phyloP scores from a whole-genome alignment of 2,888 invertebrate genomes.

The Cerastis leucographa region DNA sequence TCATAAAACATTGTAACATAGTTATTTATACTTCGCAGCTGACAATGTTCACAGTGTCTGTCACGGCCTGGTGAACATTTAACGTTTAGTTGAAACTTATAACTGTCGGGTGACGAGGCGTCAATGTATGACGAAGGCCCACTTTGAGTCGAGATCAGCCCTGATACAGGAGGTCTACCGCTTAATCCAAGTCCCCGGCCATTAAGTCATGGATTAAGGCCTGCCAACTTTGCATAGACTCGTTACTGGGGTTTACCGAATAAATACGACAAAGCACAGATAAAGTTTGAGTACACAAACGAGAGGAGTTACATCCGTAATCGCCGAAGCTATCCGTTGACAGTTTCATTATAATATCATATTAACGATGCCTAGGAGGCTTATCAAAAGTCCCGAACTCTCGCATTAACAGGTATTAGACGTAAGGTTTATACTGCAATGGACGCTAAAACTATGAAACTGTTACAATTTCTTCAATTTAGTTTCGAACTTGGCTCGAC shows the following conservation, averaged over 20 bases:
- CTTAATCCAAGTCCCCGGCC: slow-evolving; percentile 68
- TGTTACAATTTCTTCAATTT: slow-evolving; percentile 63
- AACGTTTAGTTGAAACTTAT: slow-evolving; percentile 33
- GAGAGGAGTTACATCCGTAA: slow-evolving; percentile 52
- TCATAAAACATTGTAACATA: slow-evolving; percentile 7
- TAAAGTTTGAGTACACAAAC: slow-evolving; percentile 63
- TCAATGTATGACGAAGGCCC: slow-evolving; percentile 62
- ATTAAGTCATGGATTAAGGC: slow-evolving; percentile 71
- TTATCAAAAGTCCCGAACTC: slow-evolving; percentile 63
- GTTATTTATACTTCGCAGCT: background rate
- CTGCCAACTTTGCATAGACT: slow-evolving; percentile 75
- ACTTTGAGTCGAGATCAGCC: slow-evolving; percentile 71
- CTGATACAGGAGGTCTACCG: slow-evolving; percentile 64
- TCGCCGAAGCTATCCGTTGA: slow-evolving; percentile 50
- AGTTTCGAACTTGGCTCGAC: slow-evolving; percentile 56
- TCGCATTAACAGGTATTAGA: slow-evolving; percentile 50
- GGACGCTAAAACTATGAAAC: slow-evolving; percentile 59
- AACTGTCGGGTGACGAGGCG: slow-evolving; percentile 40
- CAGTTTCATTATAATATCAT: slow-evolving; percentile 66
- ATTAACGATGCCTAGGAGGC: slow-evolving; percentile 61
- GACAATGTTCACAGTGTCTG: slow-evolving; percentile 10
- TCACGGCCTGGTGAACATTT: slow-evolving; percentile 27
- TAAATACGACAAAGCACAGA: slow-evolving; percentile 70
- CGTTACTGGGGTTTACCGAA: slow-evolving; percentile 72
- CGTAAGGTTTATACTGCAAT: slow-evolving; percentile 40